These are phyloP conservation scores for Metaphire vulgaris DNA, from an alignment of 1,140 invertebrate genomes.

Conservation along the genomic window DNA sequence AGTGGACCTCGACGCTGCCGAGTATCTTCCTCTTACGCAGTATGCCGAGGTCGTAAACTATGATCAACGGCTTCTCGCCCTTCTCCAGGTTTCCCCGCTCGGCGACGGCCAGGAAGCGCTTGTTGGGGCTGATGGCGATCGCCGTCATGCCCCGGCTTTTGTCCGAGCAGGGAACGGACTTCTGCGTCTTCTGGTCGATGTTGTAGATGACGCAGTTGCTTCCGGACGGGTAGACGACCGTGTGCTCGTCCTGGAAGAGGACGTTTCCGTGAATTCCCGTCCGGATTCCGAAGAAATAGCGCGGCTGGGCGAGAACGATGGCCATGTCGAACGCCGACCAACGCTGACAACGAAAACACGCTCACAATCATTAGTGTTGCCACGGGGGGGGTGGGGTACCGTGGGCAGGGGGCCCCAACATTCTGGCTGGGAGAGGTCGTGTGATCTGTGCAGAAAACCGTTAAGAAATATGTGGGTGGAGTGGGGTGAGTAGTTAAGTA, in stretches of 20 bases:
- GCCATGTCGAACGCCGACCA: not conserved
- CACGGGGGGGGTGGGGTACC: too few relatives aligned
- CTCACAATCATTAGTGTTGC: too few relatives aligned
- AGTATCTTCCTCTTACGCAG: conserved; percentile 52
- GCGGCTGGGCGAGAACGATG: conserved; percentile 36
- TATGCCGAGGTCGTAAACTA: conserved; percentile 54
- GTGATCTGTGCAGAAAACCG: too few relatives aligned
- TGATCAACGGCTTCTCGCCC: conserved; percentile 51
- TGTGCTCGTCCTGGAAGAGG: conserved; percentile 39
- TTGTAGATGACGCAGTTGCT: conserved; percentile 53
- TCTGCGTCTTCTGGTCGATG: conserved; percentile 53
- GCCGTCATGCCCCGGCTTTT: conserved; percentile 51
- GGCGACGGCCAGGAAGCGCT: conserved; percentile 32
- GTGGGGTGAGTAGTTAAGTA: too few relatives aligned
- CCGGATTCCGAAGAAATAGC: conserved; percentile 51
- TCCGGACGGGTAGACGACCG: conserved; percentile 47
- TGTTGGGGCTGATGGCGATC: conserved; percentile 50
- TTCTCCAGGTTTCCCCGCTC: conserved; percentile 42
- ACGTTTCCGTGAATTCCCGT: conserved; percentile 39
- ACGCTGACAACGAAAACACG: too few relatives aligned
- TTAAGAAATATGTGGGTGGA: too few relatives aligned
- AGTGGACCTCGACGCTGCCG: conserved; percentile 40
- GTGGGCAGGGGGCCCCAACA: too few relatives aligned
- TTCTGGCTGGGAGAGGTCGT: too few relatives aligned
- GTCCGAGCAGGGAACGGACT: conserved; percentile 51